These are phyloP conservation scores for Caiman crocodilus DNA, from an alignment of 2,797 vertebrate genomes.

Conservation along the genomic window DNA sequence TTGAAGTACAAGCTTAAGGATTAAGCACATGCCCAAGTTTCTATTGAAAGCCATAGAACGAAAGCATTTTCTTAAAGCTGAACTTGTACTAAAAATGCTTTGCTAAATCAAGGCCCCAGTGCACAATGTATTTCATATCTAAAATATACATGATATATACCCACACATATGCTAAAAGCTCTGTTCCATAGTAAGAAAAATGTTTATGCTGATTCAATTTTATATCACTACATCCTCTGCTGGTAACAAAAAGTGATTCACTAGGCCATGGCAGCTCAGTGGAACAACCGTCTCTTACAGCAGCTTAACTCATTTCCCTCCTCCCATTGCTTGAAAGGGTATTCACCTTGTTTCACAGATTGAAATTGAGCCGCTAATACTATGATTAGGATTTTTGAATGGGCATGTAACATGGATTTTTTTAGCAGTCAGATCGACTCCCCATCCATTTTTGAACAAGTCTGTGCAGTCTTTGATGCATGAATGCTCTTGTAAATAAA, in stretches of 20 bases:
- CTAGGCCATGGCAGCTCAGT: neutral
- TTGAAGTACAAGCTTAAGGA: accelerated
- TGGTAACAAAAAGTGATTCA: neutral
- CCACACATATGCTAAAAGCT: neutral
- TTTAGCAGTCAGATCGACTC: neutral
- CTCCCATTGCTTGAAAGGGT: neutral
- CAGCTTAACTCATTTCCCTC: neutral
- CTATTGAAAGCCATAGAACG: neutral
- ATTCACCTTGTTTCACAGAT: neutral
- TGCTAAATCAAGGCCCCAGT: neutral
- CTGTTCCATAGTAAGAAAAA: neutral
- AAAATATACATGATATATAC: neutral
- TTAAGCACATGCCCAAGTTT: neutral
- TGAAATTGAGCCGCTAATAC: slow-evolving; percentile 10
- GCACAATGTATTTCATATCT: neutral
- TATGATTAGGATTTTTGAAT: slow-evolving; percentile 47
- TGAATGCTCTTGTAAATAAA: slow-evolving; percentile 66
- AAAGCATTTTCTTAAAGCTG: neutral
- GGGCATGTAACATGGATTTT: neutral
- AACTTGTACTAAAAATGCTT: neutral
- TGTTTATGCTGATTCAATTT: neutral
- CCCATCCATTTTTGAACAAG: slow-evolving; percentile 57
- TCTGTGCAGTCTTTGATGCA: slow-evolving; percentile 35
- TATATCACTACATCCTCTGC: neutral
- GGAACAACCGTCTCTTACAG: neutral